Percentiles rank a stretch among this genome's conserved stretches.
phyloP scores from a whole-genome alignment of 2,113 vertebrate genomes.

The Leptocoma aspasia region DNA sequence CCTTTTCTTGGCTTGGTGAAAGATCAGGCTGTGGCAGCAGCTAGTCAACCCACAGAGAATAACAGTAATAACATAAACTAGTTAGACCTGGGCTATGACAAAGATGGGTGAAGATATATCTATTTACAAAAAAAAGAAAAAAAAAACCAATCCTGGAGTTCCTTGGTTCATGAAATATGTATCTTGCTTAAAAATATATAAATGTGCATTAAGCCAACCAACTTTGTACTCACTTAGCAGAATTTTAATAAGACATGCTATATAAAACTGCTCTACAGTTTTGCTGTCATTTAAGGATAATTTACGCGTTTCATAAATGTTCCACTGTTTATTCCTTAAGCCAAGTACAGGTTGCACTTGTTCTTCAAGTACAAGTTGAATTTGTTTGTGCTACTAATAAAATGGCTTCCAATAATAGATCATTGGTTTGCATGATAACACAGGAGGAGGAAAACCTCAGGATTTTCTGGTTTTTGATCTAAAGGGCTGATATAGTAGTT shows the following conservation, averaged over 20 bases:
- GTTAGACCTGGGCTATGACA: neutral
- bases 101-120: neutral
- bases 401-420: neutral
- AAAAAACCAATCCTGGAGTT: neutral
- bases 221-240: neutral
- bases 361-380: neutral
- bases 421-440: neutral
- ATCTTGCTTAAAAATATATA: neutral
- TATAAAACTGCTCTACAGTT: neutral
- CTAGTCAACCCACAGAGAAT: neutral
- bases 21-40: neutral
- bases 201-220: neutral
- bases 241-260: neutral
- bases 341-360: neutral
- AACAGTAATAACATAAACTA: neutral
- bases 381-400: neutral
- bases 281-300: neutral
- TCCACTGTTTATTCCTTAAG: neutral
- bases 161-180: neutral
- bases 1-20: neutral
- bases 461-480: constrained; percentile 3
- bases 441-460: neutral
- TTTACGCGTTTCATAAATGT: neutral
- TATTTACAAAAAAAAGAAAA: neutral
- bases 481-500: neutral